These are phyloP conservation scores for Galeruca laticollis DNA, from an alignment of 2,888 invertebrate species.

Conservation along the genomic window DNA sequence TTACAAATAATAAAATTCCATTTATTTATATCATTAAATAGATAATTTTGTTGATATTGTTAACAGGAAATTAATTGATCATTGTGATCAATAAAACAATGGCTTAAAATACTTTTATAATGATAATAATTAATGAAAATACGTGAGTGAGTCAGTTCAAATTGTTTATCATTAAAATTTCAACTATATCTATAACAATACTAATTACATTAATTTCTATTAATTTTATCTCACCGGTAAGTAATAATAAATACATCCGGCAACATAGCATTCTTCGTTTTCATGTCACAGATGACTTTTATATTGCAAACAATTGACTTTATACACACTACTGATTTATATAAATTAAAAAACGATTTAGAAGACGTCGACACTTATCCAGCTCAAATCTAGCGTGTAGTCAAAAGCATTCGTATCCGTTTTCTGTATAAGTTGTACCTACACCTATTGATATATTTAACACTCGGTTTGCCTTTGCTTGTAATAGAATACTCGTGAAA, in stretches of 20 bases:
- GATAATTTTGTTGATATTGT: slow-evolving; percentile 1
- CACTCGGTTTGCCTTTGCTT: slow-evolving; percentile 25
- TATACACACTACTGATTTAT: too few species aligned
- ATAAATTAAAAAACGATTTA: slow-evolving; percentile 2
- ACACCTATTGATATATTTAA: slow-evolving; percentile 27
- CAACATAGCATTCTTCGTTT: too few species aligned
- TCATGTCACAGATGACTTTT: too few species aligned
- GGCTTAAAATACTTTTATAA: neutral
- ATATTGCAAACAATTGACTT: too few species aligned
- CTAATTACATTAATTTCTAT: too few species aligned
- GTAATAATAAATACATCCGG: too few species aligned
- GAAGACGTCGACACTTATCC: neutral
- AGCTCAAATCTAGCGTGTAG: slow-evolving; percentile 13
- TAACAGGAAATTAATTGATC: neutral
- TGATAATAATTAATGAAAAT: neutral
- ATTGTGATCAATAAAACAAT: slow-evolving; percentile 1
- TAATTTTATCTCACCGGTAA: too few species aligned
- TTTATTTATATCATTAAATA: neutral
- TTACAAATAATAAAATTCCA: neutral
- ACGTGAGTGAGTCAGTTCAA: slow-evolving; percentile 3
- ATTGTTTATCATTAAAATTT: neutral
- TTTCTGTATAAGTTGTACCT: slow-evolving; percentile 14
- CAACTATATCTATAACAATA: too few species aligned
- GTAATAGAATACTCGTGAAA: slow-evolving; percentile 25
- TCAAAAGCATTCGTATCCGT: slow-evolving; percentile 13